Conservation (phyloP, 1,140 invertebrate species). For the Megathymus violae region DNA sequence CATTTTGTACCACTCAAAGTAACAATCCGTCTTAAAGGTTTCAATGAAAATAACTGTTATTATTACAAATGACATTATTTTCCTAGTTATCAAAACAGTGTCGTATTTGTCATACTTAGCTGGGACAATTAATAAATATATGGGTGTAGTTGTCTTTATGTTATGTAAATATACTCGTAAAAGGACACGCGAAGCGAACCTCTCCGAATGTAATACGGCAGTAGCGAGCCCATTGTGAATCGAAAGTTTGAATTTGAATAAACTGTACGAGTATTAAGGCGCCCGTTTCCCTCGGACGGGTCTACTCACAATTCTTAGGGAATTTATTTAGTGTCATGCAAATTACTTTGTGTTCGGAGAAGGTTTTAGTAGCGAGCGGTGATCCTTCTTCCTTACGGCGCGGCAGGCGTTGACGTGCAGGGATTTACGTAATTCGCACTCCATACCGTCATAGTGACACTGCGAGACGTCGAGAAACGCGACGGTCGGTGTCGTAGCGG, state of each 20-base stretch:
- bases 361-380: slow-evolving; percentile 17
- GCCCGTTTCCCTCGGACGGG: background rate
- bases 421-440: slow-evolving; percentile 13
- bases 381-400: slow-evolving; percentile 20
- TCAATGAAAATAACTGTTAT: no score
- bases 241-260: slow-evolving; percentile 29
- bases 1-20: no score
- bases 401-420: slow-evolving; percentile 11
- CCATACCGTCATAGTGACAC: no score
- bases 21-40: no score
- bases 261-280: slow-evolving; percentile 26
- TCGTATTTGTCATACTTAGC: slow-evolving; percentile 1
- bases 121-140: slow-evolving; percentile 6
- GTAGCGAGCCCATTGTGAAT: no score
- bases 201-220: slow-evolving; percentile 17
- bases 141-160: slow-evolving; percentile 9
- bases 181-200: slow-evolving; percentile 1
- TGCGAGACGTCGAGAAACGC: no score
- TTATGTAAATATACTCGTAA: background rate
- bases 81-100: slow-evolving; percentile 14
- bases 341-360: slow-evolving; percentile 11
- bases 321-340: slow-evolving; percentile 30
- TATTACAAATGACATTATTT: background rate
- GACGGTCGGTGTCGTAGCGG: background rate
- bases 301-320: slow-evolving; percentile 12